These are phyloP conservation scores for Heloderma charlesbogerti DNA, from an alignment of 2,113 vertebrate genomes.

Conservation along the genomic window DNA sequence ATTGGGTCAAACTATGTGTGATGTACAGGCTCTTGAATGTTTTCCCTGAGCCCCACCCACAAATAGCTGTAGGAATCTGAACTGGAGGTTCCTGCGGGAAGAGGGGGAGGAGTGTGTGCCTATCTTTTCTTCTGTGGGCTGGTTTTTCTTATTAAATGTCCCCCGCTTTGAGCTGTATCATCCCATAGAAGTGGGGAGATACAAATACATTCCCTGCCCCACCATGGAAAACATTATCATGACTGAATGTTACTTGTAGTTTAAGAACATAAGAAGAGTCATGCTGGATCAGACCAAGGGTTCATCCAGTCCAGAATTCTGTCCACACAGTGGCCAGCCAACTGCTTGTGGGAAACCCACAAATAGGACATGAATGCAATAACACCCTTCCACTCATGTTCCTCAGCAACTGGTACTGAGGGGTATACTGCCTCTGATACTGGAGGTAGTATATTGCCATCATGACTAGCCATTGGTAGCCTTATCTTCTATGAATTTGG, in stretches of 20 bases:
- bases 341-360: too few species aligned
- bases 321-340: too few species aligned
- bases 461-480: too few species aligned
- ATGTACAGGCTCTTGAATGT: slow-evolving; percentile 23
- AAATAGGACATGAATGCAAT: too few species aligned
- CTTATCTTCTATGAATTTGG: too few species aligned
- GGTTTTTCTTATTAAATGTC: not conserved
- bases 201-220: not conserved
- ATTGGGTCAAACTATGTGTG: not conserved
- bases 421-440: too few species aligned
- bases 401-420: too few species aligned
- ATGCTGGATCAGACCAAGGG: too few species aligned
- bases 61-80: not conserved
- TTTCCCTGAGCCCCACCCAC: not conserved
- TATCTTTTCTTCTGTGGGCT: not conserved
- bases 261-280: not conserved
- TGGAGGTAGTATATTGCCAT: too few species aligned
- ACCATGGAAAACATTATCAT: too few species aligned
- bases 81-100: not conserved
- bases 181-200: not conserved
- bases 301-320: too few species aligned
- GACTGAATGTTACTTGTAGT: not conserved
- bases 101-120: not conserved
- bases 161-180: not conserved
- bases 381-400: too few species aligned